These are phyloP conservation scores for Pomacea maculata DNA, from an alignment of 1,140 invertebrate genomes.

Conservation along the genomic window DNA sequence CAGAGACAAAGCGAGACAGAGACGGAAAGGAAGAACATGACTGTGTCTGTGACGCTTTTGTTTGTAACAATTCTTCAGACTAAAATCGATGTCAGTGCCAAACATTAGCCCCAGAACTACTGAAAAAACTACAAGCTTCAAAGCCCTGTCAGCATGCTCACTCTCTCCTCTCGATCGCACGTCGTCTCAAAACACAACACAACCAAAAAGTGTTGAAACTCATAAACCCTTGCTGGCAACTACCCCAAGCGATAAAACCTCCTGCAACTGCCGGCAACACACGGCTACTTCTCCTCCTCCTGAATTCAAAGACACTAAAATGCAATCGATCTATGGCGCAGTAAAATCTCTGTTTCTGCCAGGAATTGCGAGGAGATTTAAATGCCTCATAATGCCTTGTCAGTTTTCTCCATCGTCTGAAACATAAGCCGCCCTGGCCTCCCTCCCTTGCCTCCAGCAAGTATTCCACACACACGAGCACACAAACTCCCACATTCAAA, in stretches of 20 bases:
- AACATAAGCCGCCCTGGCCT: not conserved
- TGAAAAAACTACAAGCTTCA: too few species aligned
- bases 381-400: not conserved
- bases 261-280: not conserved
- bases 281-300: not conserved
- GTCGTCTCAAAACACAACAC: too few species aligned
- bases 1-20: too few species aligned
- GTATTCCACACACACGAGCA: not conserved
- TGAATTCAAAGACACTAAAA: not conserved
- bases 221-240: not conserved
- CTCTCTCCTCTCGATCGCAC: too few species aligned
- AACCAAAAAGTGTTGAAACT: not conserved
- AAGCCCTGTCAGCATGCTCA: too few species aligned
- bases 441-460: not conserved
- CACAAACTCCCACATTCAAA: constrained; percentile 4
- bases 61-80: too few species aligned
- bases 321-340: not conserved
- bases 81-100: too few species aligned
- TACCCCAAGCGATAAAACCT: not conserved
- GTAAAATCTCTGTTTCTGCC: not conserved
- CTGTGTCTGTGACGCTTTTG: too few species aligned
- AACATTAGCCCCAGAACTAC: too few species aligned
- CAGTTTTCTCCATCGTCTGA: not conserved
- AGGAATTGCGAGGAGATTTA: not conserved
- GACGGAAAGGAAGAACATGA: too few species aligned